Evolutionary conservation across 2,113 vertebrate species (phyloP).

Genomic region (Nymphicus hollandicus): DNA sequence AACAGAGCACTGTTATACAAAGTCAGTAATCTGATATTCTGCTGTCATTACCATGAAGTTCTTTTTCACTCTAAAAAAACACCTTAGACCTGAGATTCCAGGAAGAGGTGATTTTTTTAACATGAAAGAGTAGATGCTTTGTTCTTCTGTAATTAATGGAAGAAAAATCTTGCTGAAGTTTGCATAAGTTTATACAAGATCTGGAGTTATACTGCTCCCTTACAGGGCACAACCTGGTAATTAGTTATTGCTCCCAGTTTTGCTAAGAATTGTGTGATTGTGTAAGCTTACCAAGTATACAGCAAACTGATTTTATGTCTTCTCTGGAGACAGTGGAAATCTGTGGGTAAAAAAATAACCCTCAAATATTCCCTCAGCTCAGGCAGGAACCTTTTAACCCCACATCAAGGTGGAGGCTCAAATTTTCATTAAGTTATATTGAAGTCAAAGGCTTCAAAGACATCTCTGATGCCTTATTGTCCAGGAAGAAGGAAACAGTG

Average conservation of each 20-base stretch:
- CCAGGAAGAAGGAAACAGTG: not conserved
- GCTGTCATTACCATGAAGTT: slow-evolving; percentile 27
- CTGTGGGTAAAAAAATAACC: not conserved
- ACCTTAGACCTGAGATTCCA: slow-evolving; percentile 12
- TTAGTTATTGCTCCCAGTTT: not conserved
- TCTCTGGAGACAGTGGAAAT: not conserved
- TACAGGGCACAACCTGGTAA: not conserved
- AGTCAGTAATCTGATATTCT: slow-evolving; percentile 37
- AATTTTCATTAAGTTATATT: not conserved
- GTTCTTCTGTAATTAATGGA: not conserved
- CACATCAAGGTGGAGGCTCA: not conserved
- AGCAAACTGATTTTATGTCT: not conserved
- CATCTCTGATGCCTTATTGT: not conserved
- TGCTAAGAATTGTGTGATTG: not conserved
- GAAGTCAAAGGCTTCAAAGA: not conserved
- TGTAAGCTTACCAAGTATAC: not conserved
- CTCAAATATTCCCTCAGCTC: not conserved
- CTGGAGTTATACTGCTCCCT: not conserved
- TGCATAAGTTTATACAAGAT: not conserved
- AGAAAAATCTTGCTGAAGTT: slow-evolving; percentile 20
- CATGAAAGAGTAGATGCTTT: slow-evolving; percentile 34
- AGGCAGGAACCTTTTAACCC: not conserved
- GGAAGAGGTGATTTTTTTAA: not conserved
- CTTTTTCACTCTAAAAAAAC: slow-evolving; percentile 43
- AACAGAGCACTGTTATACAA: slow-evolving; percentile 19